Conservation (phyloP, 2,113 vertebrate species). For the Tachuris rubrigastra region DNA sequence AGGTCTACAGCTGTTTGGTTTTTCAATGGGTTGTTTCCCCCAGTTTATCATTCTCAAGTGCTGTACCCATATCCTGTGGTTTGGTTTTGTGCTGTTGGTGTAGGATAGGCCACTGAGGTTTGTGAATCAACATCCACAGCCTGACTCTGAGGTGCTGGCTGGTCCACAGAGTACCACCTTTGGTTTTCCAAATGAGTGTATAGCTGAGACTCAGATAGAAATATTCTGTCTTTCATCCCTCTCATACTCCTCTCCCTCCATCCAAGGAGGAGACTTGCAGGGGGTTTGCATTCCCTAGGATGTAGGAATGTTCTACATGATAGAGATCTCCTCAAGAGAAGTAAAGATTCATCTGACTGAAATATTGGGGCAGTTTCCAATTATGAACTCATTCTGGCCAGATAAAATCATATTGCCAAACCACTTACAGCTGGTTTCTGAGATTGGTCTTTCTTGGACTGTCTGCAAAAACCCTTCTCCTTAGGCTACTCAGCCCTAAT, state of each 20-base stretch:
- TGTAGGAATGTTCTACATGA: neutral
- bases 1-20: neutral
- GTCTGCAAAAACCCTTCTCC: conserved; percentile 6
- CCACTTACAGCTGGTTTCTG: conserved; percentile 38
- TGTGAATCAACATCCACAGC: neutral
- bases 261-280: neutral
- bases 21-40: neutral
- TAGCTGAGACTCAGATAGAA: neutral
- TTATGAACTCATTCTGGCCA: conserved; percentile 29
- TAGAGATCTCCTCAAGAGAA: neutral
- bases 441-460: conserved; percentile 21
- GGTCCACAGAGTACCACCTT: neutral
- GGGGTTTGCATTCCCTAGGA: neutral
- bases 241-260: neutral
- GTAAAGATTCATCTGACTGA: neutral
- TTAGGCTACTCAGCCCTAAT: neutral
- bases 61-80: neutral
- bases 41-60: neutral
- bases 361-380: neutral
- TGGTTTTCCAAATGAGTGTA: neutral
- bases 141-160: neutral
- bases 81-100: neutral
- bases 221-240: neutral
- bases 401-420: conserved; percentile 42
- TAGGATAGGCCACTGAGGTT: neutral